A percentile compares a stretch with the other conserved stretches of the same genome.
These are phyloP conservation scores for Anoplolepis gracilipes DNA, from an alignment of 1,140 invertebrate species.

Conservation along the genomic window DNA sequence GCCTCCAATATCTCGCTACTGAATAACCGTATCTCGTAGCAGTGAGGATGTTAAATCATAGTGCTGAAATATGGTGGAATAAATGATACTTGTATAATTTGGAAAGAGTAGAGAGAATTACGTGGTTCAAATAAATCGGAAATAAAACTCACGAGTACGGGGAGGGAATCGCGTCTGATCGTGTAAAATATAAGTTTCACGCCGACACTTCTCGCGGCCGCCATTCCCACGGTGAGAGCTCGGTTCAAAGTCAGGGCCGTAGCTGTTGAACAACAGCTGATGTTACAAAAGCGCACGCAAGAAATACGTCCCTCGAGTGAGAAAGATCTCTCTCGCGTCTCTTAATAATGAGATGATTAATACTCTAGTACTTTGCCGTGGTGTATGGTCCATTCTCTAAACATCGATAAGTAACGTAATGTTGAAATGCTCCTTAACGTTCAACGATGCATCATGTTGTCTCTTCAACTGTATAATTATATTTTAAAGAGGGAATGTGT, in stretches of 20 bases:
- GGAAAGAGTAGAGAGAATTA: not conserved
- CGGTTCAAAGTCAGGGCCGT: conserved; percentile 79
- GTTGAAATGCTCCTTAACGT: not conserved
- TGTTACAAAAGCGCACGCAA: conserved; percentile 36
- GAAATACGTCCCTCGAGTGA: not conserved
- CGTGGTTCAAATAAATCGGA: not conserved
- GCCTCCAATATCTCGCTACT: conserved; percentile 7
- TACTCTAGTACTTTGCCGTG: not conserved
- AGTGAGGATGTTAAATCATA: not conserved
- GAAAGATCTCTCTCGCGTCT: conserved; percentile 32
- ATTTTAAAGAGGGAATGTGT: not conserved
- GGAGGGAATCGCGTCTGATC: not conserved
- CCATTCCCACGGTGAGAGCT: conserved; percentile 69
- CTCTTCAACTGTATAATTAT: not conserved
- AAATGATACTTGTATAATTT: not conserved
- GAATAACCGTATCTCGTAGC: not conserved
- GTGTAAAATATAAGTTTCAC: conserved; percentile 17
- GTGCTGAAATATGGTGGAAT: not conserved
- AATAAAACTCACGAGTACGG: not conserved
- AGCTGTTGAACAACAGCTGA: conserved; percentile 65
- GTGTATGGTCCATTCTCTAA: not conserved
- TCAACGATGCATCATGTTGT: not conserved
- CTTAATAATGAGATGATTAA: conserved; percentile 49
- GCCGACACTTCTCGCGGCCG: conserved; percentile 37
- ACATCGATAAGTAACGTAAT: not conserved